Evolutionary conservation across 2,113 vertebrate species (phyloP).

Genomic region (Rhinoderma darwinii): DNA sequence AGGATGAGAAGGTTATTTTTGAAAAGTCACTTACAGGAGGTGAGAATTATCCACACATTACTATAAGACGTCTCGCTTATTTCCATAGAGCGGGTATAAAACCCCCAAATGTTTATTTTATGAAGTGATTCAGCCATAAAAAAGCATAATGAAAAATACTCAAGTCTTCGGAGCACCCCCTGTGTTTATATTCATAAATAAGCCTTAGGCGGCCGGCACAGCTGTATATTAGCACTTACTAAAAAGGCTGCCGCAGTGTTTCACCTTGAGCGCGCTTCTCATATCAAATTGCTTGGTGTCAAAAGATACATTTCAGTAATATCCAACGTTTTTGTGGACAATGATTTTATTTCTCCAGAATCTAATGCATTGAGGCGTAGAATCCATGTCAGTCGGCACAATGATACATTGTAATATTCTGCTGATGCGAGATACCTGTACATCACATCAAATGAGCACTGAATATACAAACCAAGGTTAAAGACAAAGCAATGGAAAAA

Average conservation of each 20-base stretch:
- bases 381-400: slow-evolving; percentile 21
- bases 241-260: slow-evolving; percentile 30
- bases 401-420: slow-evolving; percentile 43
- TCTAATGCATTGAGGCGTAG: slow-evolving; percentile 36
- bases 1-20: slow-evolving; percentile 2
- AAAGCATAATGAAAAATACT: slow-evolving; percentile 33
- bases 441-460: slow-evolving; percentile 21
- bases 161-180: not conserved
- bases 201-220: not conserved
- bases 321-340: slow-evolving; percentile 44
- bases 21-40: not conserved
- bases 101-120: not conserved
- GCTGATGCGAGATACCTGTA: slow-evolving; percentile 27
- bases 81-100: not conserved
- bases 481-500: not conserved
- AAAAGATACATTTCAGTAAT: slow-evolving; percentile 56
- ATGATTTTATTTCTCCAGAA: slow-evolving; percentile 45
- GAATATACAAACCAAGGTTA: slow-evolving; percentile 48
- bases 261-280: slow-evolving; percentile 42
- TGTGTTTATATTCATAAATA: slow-evolving; percentile 38
- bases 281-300: slow-evolving; percentile 49
- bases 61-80: not conserved
- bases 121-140: slow-evolving; percentile 32
- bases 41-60: not conserved
- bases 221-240: slow-evolving; percentile 42